Percentiles rank a stretch among this genome's conserved stretches.
Evolutionary conservation across 2,113 vertebrate species (phyloP).

Genomic region (Charina bottae): DNA sequence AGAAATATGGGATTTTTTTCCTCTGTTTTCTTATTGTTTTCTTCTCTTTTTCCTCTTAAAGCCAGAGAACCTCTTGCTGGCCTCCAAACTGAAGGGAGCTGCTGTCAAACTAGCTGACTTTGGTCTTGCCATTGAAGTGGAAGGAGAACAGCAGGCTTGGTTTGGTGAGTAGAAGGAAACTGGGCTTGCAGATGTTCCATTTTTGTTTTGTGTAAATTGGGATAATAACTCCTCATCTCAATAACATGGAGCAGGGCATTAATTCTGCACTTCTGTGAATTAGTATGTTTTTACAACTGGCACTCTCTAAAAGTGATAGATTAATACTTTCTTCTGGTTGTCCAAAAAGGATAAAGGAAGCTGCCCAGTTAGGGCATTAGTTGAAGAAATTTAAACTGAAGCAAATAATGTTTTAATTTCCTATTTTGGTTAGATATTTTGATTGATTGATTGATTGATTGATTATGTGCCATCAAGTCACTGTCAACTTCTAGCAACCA

Average conservation of each 20-base stretch:
- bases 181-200: accelerated
- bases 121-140: constrained; percentile 86
- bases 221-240: neutral
- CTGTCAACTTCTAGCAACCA: too few relatives aligned
- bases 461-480: too few relatives aligned
- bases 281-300: neutral
- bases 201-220: accelerated
- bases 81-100: constrained; percentile 85
- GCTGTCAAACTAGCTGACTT: constrained; percentile 88
- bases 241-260: neutral
- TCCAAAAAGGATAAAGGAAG: too few relatives aligned
- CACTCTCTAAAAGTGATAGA: neutral
- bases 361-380: too few relatives aligned
- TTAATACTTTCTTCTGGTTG: neutral
- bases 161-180: constrained; percentile 78
- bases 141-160: constrained; percentile 87
- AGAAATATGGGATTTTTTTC: neutral
- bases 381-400: too few relatives aligned
- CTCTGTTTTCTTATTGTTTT: neutral
- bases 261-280: neutral
- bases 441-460: too few relatives aligned
- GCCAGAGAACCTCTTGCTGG: constrained; percentile 86
- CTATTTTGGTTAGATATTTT: too few relatives aligned
- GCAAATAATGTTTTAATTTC: too few relatives aligned
- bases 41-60: constrained; percentile 56